Percentiles rank a stretch among this genome's conserved stretches.
Conservation (phyloP, 2,888 invertebrate species). For the Apeira syringaria region DNA sequence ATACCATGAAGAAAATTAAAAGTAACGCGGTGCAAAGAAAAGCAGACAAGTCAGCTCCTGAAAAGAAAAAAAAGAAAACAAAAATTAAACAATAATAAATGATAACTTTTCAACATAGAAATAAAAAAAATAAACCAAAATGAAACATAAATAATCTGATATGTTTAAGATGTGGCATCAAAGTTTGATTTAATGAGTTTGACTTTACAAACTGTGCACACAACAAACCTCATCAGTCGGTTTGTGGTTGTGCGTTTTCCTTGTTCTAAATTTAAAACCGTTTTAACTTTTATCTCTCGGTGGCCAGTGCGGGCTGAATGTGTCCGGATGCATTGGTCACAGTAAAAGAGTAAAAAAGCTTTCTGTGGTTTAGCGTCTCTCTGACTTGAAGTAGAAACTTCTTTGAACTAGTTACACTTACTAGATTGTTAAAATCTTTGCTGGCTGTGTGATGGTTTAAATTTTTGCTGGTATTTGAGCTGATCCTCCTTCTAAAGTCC, state of each 20-base stretch:
- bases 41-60: constrained; percentile 57
- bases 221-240: constrained; percentile 30
- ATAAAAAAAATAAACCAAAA: too few species aligned
- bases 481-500: too few species aligned
- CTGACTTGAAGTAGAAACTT: background rate
- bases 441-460: too few species aligned
- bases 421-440: too few species aligned
- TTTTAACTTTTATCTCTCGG: constrained; percentile 52
- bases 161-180: too few species aligned
- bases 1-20: constrained; percentile 79
- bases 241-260: constrained; percentile 48
- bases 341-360: constrained; percentile 28
- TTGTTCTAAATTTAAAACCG: constrained; percentile 65
- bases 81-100: constrained; percentile 47
- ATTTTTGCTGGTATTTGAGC: too few species aligned
- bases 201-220: constrained; percentile 25
- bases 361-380: constrained; percentile 42
- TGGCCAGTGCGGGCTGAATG: constrained; percentile 32
- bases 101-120: too few species aligned
- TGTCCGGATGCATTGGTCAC: constrained; percentile 18
- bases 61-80: constrained; percentile 62
- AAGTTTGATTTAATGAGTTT: too few species aligned
- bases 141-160: too few species aligned
- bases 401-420: too few species aligned
- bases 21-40: constrained; percentile 58